Base-by-base conservation (phyloP, 2,797 vertebrate species). In the Notolepis coatsorum region DNA sequence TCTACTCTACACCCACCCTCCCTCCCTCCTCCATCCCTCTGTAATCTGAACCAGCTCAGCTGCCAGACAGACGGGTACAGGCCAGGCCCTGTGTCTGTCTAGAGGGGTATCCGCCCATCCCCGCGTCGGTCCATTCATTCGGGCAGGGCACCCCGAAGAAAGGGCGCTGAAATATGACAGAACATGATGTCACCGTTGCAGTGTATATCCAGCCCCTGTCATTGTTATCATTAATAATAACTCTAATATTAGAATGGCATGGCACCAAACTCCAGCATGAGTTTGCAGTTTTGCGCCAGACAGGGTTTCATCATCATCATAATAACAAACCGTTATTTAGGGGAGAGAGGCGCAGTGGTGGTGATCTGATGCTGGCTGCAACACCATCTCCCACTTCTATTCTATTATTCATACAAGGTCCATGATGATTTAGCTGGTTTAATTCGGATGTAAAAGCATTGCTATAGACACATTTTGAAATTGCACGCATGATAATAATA, bases 91-190 rank as follows among this genome's bases (percentile, higher is more conserved):
- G 58, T 71, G 53, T 54, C 53, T 59, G 58, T 71, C 56, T 54
- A 7, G 77, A 73, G 80, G 33, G 33, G 12, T 10, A 75, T 81
- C 64, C 84, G 82, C 88, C 85, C 86, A 86, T 72, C 63, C 60
- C 62, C 53, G 59, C 2, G 10, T 5, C 3, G 4, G 2, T n/a
- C 7, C 53, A 15, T 62, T 72, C 82, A 79, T 64, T 68, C 79
- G 64, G n/a, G n/a, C 55, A 23, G 13, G 43, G 61, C 63, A 37
- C 15, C 24, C 75, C 63, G 60, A 55, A 53, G 80, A 87, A 87
- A 84, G 68, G 73, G 82, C 83, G 82, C 82, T 84, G 42, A 75
- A 85, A 87, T 61, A 49, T 60, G 39, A 61, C 76, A 84, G n/a
- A n/a, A 68, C 75, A 81, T 62, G 68, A n/a, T n/a, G n/a, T n/a